A percentile compares a stretch with the other conserved stretches of the same genome.
Conservation (phyloP, 2,888 invertebrate species). For the Caenorhabditis sp. region DNA sequence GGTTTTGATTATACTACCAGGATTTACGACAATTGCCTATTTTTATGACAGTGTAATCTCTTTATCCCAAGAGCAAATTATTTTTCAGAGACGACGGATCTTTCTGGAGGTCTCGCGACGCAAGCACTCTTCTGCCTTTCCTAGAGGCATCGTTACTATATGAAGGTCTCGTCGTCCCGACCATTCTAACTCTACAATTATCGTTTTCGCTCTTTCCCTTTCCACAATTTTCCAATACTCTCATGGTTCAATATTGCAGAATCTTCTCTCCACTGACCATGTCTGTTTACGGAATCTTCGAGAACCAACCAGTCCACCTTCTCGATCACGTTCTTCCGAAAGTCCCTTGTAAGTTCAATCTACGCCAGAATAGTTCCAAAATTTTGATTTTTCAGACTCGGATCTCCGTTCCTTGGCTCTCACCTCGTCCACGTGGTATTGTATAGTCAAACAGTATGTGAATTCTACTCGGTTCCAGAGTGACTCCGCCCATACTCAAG, state of each 20-base stretch:
- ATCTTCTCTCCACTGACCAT: neutral
- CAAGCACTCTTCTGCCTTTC: too few relatives aligned
- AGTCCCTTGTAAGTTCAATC: neutral
- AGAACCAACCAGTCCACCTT: constrained; percentile 2
- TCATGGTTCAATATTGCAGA: neutral
- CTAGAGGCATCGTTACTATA: too few relatives aligned
- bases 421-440: neutral
- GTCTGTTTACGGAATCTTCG: constrained; percentile 11
- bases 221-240: neutral
- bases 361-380: neutral
- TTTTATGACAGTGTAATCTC: too few relatives aligned
- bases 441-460: neutral
- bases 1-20: too few relatives aligned
- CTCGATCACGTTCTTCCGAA: neutral
- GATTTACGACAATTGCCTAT: too few relatives aligned
- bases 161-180: too few relatives aligned
- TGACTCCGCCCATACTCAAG: too few relatives aligned
- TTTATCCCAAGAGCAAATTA: too few relatives aligned
- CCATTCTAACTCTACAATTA: too few relatives aligned
- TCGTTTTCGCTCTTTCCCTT: neutral
- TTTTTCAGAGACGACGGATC: too few relatives aligned
- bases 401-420: neutral
- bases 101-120: too few relatives aligned
- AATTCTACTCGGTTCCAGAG: neutral
- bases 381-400: neutral